phyloP scores from a whole-genome alignment of 2,888 invertebrate species.

The Bombylius discolor region DNA sequence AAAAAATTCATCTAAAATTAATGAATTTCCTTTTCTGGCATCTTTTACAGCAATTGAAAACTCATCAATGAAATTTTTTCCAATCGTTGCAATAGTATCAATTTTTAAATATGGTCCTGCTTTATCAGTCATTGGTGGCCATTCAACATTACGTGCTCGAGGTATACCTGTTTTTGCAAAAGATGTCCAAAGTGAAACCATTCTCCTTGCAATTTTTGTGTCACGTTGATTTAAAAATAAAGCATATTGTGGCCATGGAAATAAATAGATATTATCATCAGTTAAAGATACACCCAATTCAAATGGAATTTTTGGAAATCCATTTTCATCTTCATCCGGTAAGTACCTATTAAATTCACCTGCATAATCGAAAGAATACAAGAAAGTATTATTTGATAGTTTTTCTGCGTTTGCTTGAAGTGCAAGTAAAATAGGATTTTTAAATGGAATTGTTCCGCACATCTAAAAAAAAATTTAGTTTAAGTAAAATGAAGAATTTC shows the following conservation, averaged over 20 bases:
- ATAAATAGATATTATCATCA: constrained; percentile 45
- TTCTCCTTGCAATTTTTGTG: constrained; percentile 33
- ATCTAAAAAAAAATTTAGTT: no score
- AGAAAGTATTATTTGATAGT: no score
- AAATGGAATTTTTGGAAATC: no score
- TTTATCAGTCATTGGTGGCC: constrained; percentile 29
- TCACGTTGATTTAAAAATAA: constrained; percentile 30
- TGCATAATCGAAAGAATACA: no score
- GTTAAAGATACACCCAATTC: constrained; percentile 32
- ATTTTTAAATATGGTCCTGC: constrained; percentile 34
- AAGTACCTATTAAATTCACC: no score
- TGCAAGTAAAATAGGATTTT: no score
- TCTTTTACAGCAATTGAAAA: constrained; percentile 27
- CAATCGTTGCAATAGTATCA: constrained; percentile 22
- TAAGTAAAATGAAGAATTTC: no score
- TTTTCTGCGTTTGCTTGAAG: no score
- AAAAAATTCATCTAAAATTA: no score
- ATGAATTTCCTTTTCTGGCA: constrained; percentile 8
- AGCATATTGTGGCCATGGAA: constrained; percentile 34
- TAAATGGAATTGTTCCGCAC: no score
- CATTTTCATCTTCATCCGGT: no score
- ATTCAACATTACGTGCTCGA: constrained; percentile 21
- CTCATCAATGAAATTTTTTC: constrained; percentile 29
- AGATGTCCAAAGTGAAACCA: constrained; percentile 37
- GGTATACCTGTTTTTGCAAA: constrained; percentile 31